phyloP scores from a whole-genome alignment of 2,113 vertebrate species.

The Lampris incognitus region DNA sequence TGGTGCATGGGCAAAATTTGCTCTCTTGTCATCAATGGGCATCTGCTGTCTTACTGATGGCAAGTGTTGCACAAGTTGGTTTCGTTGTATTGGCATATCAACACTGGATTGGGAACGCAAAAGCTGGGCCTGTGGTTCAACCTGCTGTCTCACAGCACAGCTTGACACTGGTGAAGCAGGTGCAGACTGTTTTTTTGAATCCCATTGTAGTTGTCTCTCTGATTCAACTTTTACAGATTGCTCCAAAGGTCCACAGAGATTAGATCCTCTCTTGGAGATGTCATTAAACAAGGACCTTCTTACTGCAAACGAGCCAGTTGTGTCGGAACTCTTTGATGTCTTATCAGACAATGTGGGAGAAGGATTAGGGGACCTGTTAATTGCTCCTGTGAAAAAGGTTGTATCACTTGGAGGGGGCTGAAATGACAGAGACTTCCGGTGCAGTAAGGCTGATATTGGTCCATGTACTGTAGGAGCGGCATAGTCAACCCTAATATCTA shows the following conservation, averaged over 20 bases:
- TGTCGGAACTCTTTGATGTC: constrained; percentile 14
- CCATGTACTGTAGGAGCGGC: constrained; percentile 11
- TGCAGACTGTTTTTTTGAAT: neutral
- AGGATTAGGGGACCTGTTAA: constrained; percentile 62
- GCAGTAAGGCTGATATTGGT: constrained; percentile 20
- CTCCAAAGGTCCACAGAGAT: constrained; percentile 15
- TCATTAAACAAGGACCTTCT: constrained; percentile 11
- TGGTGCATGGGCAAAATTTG: constrained; percentile 24
- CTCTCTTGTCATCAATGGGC: constrained; percentile 16
- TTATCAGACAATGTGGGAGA: constrained; percentile 26
- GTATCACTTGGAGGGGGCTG: constrained; percentile 51
- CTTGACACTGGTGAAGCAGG: constrained; percentile 8
- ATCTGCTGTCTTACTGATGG: constrained; percentile 23
- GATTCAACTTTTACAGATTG: neutral
- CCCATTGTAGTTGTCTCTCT: neutral
- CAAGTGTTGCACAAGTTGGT: neutral
- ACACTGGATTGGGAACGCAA: neutral
- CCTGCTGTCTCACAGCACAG: constrained; percentile 34
- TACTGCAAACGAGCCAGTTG: neutral
- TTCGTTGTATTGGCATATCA: constrained; percentile 14
- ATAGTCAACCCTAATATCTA: constrained; percentile 17
- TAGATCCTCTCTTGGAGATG: constrained; percentile 8
- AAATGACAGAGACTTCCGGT: neutral
- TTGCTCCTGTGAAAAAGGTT: constrained; percentile 74
- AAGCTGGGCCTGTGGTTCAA: constrained; percentile 7